These are phyloP conservation scores for Maniola jurtina DNA, from an alignment of 1,140 invertebrate genomes.

Conservation along the genomic window DNA sequence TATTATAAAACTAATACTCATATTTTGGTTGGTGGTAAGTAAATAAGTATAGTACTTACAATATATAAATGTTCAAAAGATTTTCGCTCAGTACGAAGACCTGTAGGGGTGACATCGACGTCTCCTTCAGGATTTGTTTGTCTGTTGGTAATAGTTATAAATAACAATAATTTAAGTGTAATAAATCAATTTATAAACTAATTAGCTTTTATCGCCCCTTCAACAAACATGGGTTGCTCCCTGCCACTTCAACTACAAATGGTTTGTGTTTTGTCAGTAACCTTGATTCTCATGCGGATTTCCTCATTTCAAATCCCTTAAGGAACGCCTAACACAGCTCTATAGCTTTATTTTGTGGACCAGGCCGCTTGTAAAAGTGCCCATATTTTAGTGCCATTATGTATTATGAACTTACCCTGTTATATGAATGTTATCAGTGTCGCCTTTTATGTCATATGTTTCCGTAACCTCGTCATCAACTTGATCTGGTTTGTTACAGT, in stretches of 20 bases:
- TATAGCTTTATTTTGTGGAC: too few species aligned
- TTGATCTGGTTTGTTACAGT: constrained; percentile 4
- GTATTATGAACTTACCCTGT: constrained; percentile 4
- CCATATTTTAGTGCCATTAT: not conserved
- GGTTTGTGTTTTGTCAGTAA: too few species aligned
- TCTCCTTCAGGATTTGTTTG: constrained; percentile 18
- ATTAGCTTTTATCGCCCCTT: too few species aligned
- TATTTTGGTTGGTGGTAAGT: not conserved
- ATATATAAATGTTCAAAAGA: constrained; percentile 16
- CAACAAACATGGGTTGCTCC: too few species aligned
- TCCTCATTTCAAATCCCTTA: too few species aligned
- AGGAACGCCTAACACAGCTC: too few species aligned
- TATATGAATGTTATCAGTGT: constrained; percentile 2
- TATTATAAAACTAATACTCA: too few species aligned
- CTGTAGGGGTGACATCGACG: constrained; percentile 9
- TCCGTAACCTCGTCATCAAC: not conserved
- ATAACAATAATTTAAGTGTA: too few species aligned
- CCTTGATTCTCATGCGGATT: too few species aligned
- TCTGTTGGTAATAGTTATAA: not conserved
- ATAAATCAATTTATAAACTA: too few species aligned
- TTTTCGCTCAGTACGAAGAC: constrained; percentile 9
- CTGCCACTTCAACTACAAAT: too few species aligned
- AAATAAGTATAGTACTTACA: not conserved
- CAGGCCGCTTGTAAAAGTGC: too few species aligned
- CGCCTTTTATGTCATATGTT: not conserved